phyloP scores from a whole-genome alignment of 2,113 vertebrate genomes.

The Menidia beryllina region DNA sequence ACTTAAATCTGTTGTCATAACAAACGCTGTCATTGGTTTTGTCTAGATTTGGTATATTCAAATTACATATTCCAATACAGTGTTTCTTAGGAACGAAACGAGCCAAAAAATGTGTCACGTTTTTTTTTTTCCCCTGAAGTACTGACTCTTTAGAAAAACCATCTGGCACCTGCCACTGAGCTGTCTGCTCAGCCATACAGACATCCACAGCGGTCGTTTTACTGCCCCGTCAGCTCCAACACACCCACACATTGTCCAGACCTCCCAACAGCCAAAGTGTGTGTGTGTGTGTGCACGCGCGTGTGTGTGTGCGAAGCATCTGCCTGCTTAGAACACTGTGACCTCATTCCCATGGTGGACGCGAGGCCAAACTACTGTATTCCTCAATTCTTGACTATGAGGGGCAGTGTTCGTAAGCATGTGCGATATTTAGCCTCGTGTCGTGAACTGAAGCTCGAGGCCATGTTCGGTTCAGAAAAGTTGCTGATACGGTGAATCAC shows the following conservation, averaged over 20 bases:
- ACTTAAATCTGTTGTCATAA: slow-evolving; percentile 32
- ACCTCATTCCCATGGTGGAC: slow-evolving; percentile 11
- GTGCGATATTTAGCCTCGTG: not conserved
- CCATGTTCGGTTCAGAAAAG: not conserved
- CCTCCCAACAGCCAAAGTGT: slow-evolving; percentile 2
- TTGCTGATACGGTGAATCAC: not conserved
- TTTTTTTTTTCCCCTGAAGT: not conserved
- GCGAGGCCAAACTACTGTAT: too few species aligned
- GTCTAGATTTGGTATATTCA: slow-evolving; percentile 6
- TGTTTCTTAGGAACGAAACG: slow-evolving; percentile 35
- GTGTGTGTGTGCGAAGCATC: slow-evolving; percentile 15
- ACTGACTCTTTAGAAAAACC: slow-evolving; percentile 17
- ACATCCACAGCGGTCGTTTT: slow-evolving; percentile 31
- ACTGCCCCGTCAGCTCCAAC: slow-evolving; percentile 23
- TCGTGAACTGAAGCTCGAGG: too few species aligned
- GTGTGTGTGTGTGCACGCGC: slow-evolving; percentile 6
- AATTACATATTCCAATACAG: not conserved
- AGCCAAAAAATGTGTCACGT: slow-evolving; percentile 15
- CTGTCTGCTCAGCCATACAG: slow-evolving; percentile 29
- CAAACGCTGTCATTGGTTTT: slow-evolving; percentile 10
- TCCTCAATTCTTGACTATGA: too few species aligned
- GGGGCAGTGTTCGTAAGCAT: not conserved
- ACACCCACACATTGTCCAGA: slow-evolving; percentile 38
- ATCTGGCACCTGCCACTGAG: slow-evolving; percentile 41
- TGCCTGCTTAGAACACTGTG: slow-evolving; percentile 5